Evolutionary conservation across 2,113 vertebrate species (phyloP).

Genomic region (Paracanthobrama guichenoti): DNA sequence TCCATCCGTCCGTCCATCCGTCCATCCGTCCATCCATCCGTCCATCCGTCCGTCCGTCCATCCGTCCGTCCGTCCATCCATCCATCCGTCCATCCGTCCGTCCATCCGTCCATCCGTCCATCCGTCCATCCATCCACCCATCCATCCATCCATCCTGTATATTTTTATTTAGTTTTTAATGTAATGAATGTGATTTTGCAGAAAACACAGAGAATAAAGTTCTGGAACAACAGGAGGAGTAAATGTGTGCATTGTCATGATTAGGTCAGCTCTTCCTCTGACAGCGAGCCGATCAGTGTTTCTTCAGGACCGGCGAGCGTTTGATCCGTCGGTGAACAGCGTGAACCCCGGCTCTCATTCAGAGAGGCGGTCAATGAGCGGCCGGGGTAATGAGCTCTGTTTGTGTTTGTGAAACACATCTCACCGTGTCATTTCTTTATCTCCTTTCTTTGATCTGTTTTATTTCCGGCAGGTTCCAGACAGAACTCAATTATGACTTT

Average conservation of each 20-base stretch:
- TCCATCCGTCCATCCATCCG: too few relatives aligned
- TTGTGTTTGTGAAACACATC: background rate
- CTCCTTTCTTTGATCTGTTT: background rate
- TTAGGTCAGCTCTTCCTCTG: background rate
- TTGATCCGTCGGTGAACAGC: conserved; percentile 55
- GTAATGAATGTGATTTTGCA: too few relatives aligned
- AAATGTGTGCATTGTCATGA: background rate
- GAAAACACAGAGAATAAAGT: background rate
- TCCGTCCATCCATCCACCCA: too few relatives aligned
- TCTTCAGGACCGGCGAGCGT: conserved; percentile 45
- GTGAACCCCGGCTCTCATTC: conserved; percentile 36
- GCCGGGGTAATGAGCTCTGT: conserved; percentile 3
- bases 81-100: too few relatives aligned
- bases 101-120: too few relatives aligned
- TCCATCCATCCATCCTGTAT: too few relatives aligned
- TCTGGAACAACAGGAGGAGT: background rate
- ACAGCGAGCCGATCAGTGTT: conserved; percentile 44
- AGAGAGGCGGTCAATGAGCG: background rate
- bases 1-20: too few relatives aligned
- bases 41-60: too few relatives aligned
- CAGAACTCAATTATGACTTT: conserved; percentile 97
- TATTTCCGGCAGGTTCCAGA: conserved; percentile 85
- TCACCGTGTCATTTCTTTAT: background rate
- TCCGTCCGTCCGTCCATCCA: too few relatives aligned
- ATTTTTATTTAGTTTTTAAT: background rate